A percentile compares a stretch with the other conserved stretches of the same genome.
These are phyloP conservation scores for Odontamblyopus rebecca DNA, from an alignment of 2,797 vertebrate genomes.

Conservation along the genomic window DNA sequence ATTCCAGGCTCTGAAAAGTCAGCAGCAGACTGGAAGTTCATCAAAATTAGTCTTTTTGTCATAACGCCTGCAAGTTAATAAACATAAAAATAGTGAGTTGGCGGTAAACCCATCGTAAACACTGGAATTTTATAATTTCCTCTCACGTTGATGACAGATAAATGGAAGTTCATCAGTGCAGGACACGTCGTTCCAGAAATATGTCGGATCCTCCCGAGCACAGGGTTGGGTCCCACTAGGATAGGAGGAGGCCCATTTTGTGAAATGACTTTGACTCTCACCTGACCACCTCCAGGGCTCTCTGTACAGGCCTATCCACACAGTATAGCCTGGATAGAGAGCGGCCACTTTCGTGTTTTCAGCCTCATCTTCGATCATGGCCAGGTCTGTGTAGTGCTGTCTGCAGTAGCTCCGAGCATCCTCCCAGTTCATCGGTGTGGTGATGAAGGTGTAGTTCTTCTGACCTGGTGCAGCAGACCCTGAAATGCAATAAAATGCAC, in stretches of 20 bases:
- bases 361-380: too few species aligned
- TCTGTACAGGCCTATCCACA: conserved; percentile 2
- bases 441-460: too few species aligned
- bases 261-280: not conserved
- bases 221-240: not conserved
- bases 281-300: conserved; percentile 9
- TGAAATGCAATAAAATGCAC: too few species aligned
- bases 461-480: too few species aligned
- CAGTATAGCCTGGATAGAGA: not conserved
- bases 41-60: not conserved
- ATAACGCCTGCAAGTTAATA: too few species aligned
- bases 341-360: not conserved
- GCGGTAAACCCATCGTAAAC: too few species aligned
- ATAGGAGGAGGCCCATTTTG: not conserved
- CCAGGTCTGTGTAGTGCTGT: too few species aligned
- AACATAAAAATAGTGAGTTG: too few species aligned
- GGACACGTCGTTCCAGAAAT: too few species aligned
- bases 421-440: too few species aligned
- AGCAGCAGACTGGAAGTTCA: not conserved
- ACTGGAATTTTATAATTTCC: not conserved
- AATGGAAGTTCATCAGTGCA: not conserved
- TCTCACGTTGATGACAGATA: conserved; percentile 4
- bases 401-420: too few species aligned
- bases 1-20: not conserved
- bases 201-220: not conserved